phyloP scores from a whole-genome alignment of 2,888 invertebrate genomes.

The Halictus ligatus region DNA sequence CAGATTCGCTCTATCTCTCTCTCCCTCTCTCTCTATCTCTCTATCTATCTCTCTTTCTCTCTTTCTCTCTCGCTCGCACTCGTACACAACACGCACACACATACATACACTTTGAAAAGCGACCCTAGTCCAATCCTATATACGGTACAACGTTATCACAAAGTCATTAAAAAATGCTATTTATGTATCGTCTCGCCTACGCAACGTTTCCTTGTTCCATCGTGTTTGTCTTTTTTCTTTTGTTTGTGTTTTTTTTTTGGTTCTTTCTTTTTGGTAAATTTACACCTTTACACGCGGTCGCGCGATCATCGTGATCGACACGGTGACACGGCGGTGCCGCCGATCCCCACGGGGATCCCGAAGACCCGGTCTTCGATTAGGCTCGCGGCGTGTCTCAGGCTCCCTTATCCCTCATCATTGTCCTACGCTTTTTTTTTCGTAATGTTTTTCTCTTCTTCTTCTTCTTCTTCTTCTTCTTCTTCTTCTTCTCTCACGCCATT shows the following conservation, averaged over 20 bases:
- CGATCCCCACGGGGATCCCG: conserved; percentile 12
- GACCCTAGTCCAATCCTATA: conserved; percentile 60
- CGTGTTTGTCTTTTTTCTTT: conserved; percentile 50
- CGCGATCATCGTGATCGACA: neutral
- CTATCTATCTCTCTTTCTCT: neutral
- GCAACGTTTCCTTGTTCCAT: conserved; percentile 57
- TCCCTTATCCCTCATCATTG: conserved; percentile 23
- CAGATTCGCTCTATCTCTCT: conserved; percentile 24
- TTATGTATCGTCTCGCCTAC: conserved; percentile 65
- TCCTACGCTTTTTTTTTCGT: conserved; percentile 44
- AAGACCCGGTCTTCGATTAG: neutral
- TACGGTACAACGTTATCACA: conserved; percentile 80
- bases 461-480: no score
- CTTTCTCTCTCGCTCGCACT: neutral
- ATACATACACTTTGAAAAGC: conserved; percentile 54
- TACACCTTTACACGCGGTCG: conserved; percentile 55
- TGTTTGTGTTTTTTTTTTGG: conserved; percentile 28
- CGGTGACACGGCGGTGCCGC: conserved; percentile 14
- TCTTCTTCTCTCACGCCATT: conserved; percentile 9
- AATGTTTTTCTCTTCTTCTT: no score
- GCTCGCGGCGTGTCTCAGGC: conserved; percentile 21
- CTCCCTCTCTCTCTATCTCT: neutral
- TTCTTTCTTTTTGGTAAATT: conserved; percentile 67
- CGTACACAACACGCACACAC: neutral
- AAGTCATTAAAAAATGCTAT: conserved; percentile 79